Evolutionary conservation across 2,888 invertebrate species (phyloP).

Genomic region (Sialis lutaria): DNA sequence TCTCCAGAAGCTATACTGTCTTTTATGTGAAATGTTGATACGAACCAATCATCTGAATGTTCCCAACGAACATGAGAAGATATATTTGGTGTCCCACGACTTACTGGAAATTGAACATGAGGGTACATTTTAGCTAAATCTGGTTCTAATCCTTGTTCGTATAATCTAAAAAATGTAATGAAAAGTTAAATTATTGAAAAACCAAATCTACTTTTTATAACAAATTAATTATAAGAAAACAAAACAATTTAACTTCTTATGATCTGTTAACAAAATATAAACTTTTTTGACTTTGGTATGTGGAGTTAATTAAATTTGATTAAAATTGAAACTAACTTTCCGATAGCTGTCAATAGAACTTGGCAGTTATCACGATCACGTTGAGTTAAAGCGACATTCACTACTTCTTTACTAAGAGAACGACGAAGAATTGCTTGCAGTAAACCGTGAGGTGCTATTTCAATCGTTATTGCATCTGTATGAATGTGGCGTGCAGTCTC

Average conservation of each 20-base stretch:
- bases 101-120: conserved; percentile 60
- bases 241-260: too few species aligned
- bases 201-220: too few species aligned
- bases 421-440: conserved; percentile 74
- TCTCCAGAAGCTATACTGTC: conserved; percentile 51
- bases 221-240: too few species aligned
- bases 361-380: conserved; percentile 42
- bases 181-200: neutral
- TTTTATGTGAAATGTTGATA: conserved; percentile 47
- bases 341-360: conserved; percentile 41
- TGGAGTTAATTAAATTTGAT: too few species aligned
- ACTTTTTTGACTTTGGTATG: too few species aligned
- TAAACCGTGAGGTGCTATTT: conserved; percentile 80
- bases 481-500: conserved; percentile 68
- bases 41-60: conserved; percentile 59
- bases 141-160: conserved; percentile 57
- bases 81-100: conserved; percentile 70
- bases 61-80: conserved; percentile 79
- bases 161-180: conserved; percentile 39
- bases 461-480: conserved; percentile 64
- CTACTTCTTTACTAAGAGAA: conserved; percentile 49
- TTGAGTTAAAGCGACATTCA: conserved; percentile 60
- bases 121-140: conserved; percentile 64
- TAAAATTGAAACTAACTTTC: conserved; percentile 38
- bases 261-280: too few species aligned